Evolutionary conservation across 2,113 vertebrate genomes (phyloP).

Genomic region (Lophura nycthemera): DNA sequence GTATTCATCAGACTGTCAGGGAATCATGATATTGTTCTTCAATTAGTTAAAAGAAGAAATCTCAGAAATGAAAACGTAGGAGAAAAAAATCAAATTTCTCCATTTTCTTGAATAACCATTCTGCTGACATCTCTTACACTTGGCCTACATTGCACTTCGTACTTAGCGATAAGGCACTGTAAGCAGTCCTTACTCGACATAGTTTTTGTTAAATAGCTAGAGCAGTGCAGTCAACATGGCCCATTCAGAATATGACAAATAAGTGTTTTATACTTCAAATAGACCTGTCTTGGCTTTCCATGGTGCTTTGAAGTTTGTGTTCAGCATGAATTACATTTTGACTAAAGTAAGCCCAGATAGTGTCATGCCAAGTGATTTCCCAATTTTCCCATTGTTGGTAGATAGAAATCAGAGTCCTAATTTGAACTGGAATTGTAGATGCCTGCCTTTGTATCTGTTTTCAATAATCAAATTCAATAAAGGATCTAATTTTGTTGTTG

Average conservation of each 20-base stretch:
- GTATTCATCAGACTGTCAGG: not conserved
- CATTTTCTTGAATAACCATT: not conserved
- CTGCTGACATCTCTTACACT: not conserved
- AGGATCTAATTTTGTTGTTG: not conserved
- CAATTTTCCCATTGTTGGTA: not conserved
- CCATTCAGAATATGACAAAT: not conserved
- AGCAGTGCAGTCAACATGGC: not conserved
- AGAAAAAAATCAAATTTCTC: not conserved
- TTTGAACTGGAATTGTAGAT: not conserved
- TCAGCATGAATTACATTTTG: not conserved
- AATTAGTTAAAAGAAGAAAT: not conserved
- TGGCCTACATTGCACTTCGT: not conserved
- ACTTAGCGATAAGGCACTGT: not conserved
- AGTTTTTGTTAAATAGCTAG: not conserved
- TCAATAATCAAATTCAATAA: not conserved
- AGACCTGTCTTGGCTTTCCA: not conserved
- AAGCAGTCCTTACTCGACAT: not conserved
- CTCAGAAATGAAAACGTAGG: not conserved
- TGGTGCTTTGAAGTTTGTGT: not conserved
- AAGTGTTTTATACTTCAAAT: not conserved
- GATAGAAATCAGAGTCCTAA: not conserved
- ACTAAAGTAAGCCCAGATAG: not conserved
- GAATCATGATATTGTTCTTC: not conserved
- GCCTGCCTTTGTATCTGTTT: not conserved
- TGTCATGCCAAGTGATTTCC: not conserved